Base-by-base conservation (phyloP, 2,113 vertebrate species). In the Ammospiza nelsoni region DNA sequence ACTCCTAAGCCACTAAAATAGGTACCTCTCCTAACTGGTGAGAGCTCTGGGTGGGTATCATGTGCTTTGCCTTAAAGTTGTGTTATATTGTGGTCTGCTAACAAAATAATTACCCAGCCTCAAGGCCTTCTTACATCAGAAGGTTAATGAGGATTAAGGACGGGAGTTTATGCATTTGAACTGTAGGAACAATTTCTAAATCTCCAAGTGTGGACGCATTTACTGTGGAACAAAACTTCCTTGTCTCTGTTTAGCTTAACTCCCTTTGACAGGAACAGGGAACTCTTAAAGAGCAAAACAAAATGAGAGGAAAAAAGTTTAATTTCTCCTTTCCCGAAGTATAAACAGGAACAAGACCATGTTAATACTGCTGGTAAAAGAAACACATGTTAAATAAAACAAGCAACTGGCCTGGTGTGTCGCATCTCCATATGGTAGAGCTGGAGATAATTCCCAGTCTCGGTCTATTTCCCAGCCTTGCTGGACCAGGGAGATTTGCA, bases 291-390 rank as follows among this genome's bases (percentile, higher is more conserved):
- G 67, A 77, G 27, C 71, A 86, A 84, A 93, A 74, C 59, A 86
- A 73, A 94, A 95, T 4, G 39, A 90, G 86, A 77, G 65, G 44
- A 13, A 31, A 84, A 88, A 83, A 84, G 80, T 93, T 97, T 92
- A 89, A 95, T 95, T 96, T 94, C 68, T 81, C 68, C 85, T 89
- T 92, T 84, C 43, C 73, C 15, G 5, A 51, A 93, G 39, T 84
- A 94, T 95, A 97, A 97, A 97, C 91, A 96, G 94, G 90, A 96
- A 87, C 65, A 68, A 43, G 87, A 65, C 75, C 76, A 83, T 61
- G 80, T 89, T 89, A 87, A 73, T 92, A 58, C 14, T 68, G 52
- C 83, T 88, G 68, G 68, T 52, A 78, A 78, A 91, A 92, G 81
- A 91, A 95, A 83, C 71, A 84, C 54, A 77, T 91, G 86, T 85